Conservation (phyloP, 2,113 vertebrate genomes). For the Heterocephalus glaber region DNA sequence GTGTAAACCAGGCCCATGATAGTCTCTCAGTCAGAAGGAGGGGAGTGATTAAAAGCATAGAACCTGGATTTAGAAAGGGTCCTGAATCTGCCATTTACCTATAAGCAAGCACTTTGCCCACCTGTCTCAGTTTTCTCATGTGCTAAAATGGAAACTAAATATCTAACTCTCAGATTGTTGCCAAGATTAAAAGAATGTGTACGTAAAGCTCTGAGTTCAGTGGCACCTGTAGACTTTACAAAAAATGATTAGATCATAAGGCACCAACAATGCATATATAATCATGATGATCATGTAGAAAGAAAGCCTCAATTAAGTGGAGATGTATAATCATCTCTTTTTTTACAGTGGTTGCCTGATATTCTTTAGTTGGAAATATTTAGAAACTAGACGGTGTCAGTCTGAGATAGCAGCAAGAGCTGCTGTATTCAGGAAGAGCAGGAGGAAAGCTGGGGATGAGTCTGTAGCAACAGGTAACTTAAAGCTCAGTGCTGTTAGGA, state of each 20-base stretch:
- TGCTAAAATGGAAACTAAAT: conserved; percentile 26
- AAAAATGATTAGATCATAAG: conserved; percentile 57
- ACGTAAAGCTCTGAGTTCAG: conserved; percentile 16
- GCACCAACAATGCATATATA: background rate
- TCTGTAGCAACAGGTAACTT: background rate
- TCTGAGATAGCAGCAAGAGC: background rate
- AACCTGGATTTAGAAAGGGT: background rate
- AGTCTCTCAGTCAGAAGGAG: conserved; percentile 18
- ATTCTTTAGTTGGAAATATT: conserved; percentile 32
- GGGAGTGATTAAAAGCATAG: background rate
- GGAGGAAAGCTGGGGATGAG: background rate
- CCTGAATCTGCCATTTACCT: background rate
- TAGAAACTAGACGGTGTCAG: background rate
- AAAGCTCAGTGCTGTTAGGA: background rate
- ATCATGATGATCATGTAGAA: background rate
- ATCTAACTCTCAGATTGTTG: background rate
- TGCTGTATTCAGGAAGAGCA: background rate
- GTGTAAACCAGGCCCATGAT: background rate
- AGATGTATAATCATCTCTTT: background rate
- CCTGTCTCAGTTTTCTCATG: background rate
- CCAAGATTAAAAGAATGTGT: background rate
- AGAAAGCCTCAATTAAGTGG: background rate
- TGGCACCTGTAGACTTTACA: background rate
- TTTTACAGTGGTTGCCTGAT: conserved; percentile 6
- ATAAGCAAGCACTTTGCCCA: background rate